These are phyloP conservation scores for Flexamia atlantica DNA, from an alignment of 2,888 invertebrate species.

Conservation along the genomic window DNA sequence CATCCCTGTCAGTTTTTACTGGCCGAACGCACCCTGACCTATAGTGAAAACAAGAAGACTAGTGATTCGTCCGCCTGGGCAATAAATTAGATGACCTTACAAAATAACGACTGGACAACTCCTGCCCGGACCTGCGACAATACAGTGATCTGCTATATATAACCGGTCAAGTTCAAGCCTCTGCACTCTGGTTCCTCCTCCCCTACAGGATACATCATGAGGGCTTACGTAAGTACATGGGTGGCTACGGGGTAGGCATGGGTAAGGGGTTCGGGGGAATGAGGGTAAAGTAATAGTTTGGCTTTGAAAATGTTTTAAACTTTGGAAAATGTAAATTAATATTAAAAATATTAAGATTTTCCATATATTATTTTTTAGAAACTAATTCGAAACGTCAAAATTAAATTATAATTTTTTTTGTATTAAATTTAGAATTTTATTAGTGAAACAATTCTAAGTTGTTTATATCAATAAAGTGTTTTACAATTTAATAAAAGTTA, in stretches of 20 bases:
- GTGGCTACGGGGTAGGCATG: not conserved
- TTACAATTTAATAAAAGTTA: too few species aligned
- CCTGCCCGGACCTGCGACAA: conserved; percentile 43
- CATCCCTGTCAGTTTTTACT: conserved; percentile 6
- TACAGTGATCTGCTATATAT: conserved; percentile 44
- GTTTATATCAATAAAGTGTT: too few species aligned
- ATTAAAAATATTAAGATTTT: too few species aligned
- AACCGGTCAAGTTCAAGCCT: conserved; percentile 39
- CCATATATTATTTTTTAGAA: too few species aligned
- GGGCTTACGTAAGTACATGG: conserved; percentile 52
- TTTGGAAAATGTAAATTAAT: too few species aligned
- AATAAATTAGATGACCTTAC: conserved; percentile 52
- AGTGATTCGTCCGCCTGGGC: conserved; percentile 36
- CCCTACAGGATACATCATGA: conserved; percentile 46
- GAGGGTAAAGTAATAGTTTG: not conserved
- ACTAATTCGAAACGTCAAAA: too few species aligned
- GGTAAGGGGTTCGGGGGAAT: not conserved
- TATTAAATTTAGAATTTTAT: too few species aligned
- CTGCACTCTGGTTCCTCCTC: conserved; percentile 7
- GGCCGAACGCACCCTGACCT: conserved; percentile 44
- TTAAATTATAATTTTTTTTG: too few species aligned
- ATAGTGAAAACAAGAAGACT: conserved; percentile 37
- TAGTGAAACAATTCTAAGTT: too few species aligned
- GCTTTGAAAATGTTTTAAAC: too few species aligned
- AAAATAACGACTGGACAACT: conserved; percentile 13